phyloP scores from a whole-genome alignment of 2,113 vertebrate species.

The Panthera uncia region DNA sequence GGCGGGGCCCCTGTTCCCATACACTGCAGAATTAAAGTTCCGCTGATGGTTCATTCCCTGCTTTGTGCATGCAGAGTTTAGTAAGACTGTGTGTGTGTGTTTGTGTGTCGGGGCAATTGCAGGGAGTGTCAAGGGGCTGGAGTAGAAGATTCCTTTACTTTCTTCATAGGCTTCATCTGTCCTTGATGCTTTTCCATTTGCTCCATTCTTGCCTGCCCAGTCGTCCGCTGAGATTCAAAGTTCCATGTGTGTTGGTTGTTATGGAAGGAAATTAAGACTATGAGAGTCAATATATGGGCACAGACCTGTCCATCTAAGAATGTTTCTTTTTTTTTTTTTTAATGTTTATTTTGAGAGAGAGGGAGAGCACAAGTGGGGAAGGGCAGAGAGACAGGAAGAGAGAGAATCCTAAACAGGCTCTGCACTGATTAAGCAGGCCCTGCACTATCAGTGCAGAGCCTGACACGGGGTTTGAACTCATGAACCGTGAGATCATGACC shows the following conservation, averaged over 20 bases:
- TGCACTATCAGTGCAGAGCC: too few species aligned
- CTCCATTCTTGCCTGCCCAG: background rate
- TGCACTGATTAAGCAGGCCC: too few species aligned
- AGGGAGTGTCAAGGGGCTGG: background rate
- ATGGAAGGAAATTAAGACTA: background rate
- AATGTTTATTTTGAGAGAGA: too few species aligned
- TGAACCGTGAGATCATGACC: too few species aligned
- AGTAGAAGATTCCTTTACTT: background rate
- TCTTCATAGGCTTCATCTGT: background rate
- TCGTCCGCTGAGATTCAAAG: background rate
- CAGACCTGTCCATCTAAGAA: background rate
- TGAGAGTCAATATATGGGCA: background rate
- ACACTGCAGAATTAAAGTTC: background rate
- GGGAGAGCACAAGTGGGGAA: too few species aligned
- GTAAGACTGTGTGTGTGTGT: too few species aligned
- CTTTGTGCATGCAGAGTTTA: background rate
- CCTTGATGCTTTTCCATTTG: background rate
- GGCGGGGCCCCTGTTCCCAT: background rate
- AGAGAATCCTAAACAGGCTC: too few species aligned
- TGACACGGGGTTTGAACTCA: too few species aligned
- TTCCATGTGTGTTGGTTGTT: background rate
- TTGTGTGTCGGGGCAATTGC: background rate
- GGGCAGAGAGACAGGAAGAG: too few species aligned
- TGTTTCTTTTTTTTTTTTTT: background rate
- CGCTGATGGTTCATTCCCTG: background rate